Base-by-base conservation (phyloP, 2,888 invertebrate species). In the Tipula confusa region DNA sequence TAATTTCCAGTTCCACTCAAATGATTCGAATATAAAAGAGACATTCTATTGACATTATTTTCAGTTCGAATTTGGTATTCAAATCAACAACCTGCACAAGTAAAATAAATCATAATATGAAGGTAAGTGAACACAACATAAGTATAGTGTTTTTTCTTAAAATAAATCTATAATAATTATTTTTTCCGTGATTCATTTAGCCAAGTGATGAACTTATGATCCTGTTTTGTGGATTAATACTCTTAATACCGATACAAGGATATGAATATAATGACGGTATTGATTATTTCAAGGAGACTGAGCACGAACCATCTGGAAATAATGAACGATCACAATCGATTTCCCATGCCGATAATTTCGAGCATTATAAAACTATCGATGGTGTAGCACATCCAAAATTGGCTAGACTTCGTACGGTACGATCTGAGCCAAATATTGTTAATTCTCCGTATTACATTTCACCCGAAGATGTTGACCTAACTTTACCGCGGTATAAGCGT, bases 291-390 rank as follows among this genome's bases (percentile, higher is more conserved):
- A 80, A 80, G 31, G 80, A 80, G n/a, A 29, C 80, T n/a, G 80
- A 80, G 29, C 80, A 80, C 31, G 80, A 80, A 31, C 29, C 29
- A 9, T 64, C 9, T 4, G 33, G 24, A 6, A n/a, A 36, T 36
- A 82, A 36, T 36, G 82, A 82, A 36, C 31, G 82, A n/a, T 82
- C 82, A 6, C 82, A 82, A 82, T 82, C 82, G 18, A 82, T 82
- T 24, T 82, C 82, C 13, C n/a, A 82, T 11, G 29, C 3, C 15
- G 82, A 82, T 36, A 33, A 82, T 82, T 18, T 33, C 33, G 82
- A 82, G 1, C 31, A 82, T 9, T 64, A 64, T n/a, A 64, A 64
- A 64, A 64, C 64, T 7, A 24, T 24, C 64, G 31, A 82, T 36
- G 18, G 18, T 36, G 18, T 15, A 82, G 33, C 29, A 36, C 15